Base-by-base conservation (phyloP, 2,888 invertebrate species). In the Lycocerus yunnanus region DNA sequence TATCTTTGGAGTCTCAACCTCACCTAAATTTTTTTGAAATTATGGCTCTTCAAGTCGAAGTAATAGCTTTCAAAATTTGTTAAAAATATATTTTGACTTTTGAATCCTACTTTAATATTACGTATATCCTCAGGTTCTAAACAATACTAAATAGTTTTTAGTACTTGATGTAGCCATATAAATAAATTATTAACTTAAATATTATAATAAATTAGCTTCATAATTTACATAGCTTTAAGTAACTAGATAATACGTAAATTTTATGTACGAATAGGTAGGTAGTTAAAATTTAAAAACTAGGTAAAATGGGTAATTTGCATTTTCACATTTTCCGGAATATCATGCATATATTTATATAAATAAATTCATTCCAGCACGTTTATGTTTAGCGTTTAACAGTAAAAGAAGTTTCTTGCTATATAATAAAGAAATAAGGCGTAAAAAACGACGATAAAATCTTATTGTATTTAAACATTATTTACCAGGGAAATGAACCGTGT, bases 401-500 rank as follows among this genome's bases (percentile, higher is more conserved):
- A 43, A 43, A 43, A 43, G 43, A 43, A 43, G 43, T 43, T 43
- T 43, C 43, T 43, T 63, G 18, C 61, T 18, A 18, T 63, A 63
- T 63, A 63, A 63, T 63, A 63, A 63, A 20, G 16, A 72, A 72
- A 72, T 72, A 60, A 66, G 59, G 67, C 71, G 72, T 72, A 68
- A 68, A 72, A 72, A 27, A 67, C 60, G 27, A 67, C 61, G 66
- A 18, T 15, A 18, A 15, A 67, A 71, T 71, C 60, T 14, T 59
- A 71, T 24, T 16, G 66, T 67, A 59, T 59, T 72, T 61, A 27
- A 63, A 68, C 63, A 68, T 63, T 63, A 63, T 72, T 72, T 72
- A 72, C 43, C 24, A 20, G 72, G 69, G 69, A 74, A 74, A 71
- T 15, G 68, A 18, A 61, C 16, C 70, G 71, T 66, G 74, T 24